phyloP scores from a whole-genome alignment of 2,888 invertebrate species.

The Leucoptera coffeella region DNA sequence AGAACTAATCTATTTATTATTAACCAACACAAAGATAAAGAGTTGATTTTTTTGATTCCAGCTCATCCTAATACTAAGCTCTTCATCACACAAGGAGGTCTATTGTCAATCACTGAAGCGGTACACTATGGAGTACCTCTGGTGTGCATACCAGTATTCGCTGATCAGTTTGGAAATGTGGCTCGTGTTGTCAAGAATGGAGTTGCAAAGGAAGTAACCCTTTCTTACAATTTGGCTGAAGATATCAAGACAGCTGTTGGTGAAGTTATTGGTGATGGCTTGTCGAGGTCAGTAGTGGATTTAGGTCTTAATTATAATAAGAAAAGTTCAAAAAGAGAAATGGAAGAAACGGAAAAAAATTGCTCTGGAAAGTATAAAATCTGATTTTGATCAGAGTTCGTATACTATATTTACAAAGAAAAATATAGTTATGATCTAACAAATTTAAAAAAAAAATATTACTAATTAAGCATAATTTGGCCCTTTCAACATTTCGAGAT shows the following conservation, averaged over 20 bases:
- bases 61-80: conserved; percentile 7
- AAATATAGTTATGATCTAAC: too few relatives aligned
- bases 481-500: too few relatives aligned
- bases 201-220: conserved; percentile 4
- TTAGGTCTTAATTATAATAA: background rate
- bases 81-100: conserved; percentile 8
- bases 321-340: too few relatives aligned
- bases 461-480: too few relatives aligned
- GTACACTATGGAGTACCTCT: conserved; percentile 8
- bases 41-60: too few relatives aligned
- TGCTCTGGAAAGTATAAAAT: too few relatives aligned
- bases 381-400: too few relatives aligned
- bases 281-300: conserved; percentile 2
- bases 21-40: too few relatives aligned
- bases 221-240: conserved; percentile 2
- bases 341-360: too few relatives aligned
- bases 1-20: too few relatives aligned
- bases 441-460: too few relatives aligned
- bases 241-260: conserved; percentile 2
- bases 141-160: conserved; percentile 8
- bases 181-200: conserved; percentile 4
- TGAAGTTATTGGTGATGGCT: conserved; percentile 4
- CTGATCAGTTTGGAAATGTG: conserved; percentile 8
- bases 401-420: too few relatives aligned
- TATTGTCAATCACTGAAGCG: conserved; percentile 7